phyloP scores from a whole-genome alignment of 2,113 vertebrate species.

The Orthonyx spaldingii region DNA sequence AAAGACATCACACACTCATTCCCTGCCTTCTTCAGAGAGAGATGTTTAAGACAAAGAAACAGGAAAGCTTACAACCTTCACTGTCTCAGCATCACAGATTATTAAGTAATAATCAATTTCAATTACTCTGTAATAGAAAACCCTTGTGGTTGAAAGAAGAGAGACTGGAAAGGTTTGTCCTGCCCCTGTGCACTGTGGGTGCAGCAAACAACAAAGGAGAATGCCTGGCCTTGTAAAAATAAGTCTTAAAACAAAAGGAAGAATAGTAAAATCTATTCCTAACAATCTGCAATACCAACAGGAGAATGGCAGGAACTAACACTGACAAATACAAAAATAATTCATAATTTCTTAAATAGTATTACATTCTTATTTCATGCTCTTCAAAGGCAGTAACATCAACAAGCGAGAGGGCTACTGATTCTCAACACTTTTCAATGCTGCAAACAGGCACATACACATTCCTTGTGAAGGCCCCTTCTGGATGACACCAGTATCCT shows the following conservation, averaged over 20 bases:
- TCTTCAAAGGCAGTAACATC: background rate
- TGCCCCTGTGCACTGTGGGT: background rate
- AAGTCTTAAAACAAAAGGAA: background rate
- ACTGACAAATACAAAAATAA: background rate
- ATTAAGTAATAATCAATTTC: background rate
- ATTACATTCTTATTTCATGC: background rate
- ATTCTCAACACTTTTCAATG: background rate
- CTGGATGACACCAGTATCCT: background rate
- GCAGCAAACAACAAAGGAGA: background rate
- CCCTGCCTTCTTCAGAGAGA: background rate
- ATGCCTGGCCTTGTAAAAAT: background rate
- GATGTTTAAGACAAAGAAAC: background rate
- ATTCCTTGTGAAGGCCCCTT: background rate
- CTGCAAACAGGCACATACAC: background rate
- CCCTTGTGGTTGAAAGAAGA: background rate
- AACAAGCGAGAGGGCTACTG: rapidly evolving
- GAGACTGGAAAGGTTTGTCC: background rate
- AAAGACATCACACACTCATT: background rate
- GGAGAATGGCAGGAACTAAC: background rate
- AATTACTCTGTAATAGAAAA: background rate
- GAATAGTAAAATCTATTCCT: background rate
- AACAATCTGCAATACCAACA: background rate
- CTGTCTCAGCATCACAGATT: background rate
- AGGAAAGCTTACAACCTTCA: background rate
- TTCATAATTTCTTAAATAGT: background rate